These are phyloP conservation scores for Medauroidea extradentata DNA, from an alignment of 1,140 invertebrate species.

Conservation along the genomic window DNA sequence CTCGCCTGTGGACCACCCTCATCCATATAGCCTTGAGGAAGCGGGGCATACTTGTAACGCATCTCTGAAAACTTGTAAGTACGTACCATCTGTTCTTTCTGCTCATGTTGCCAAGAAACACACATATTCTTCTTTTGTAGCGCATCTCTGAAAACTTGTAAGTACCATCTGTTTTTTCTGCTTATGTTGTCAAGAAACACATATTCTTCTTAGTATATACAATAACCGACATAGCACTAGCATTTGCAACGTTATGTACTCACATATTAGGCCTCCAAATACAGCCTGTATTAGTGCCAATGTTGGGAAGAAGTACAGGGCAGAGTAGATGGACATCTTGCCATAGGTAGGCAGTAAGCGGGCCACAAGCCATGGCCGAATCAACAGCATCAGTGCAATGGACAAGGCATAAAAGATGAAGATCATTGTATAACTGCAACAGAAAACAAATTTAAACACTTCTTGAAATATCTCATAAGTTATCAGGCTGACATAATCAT, in stretches of 20 bases:
- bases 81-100: too few species aligned
- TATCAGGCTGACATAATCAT: not conserved
- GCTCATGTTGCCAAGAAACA: too few species aligned
- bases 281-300: slow-evolving; percentile 83
- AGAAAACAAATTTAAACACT: not conserved
- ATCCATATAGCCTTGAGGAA: too few species aligned
- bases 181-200: too few species aligned
- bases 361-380: slow-evolving; percentile 64
- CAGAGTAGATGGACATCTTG: slow-evolving; percentile 83
- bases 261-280: slow-evolving; percentile 87
- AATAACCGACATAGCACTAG: too few species aligned
- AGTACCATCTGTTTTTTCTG: too few species aligned
- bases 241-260: slow-evolving; percentile 44
- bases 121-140: too few species aligned
- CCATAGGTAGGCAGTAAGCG: slow-evolving; percentile 61
- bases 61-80: too few species aligned
- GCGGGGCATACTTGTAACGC: too few species aligned
- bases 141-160: too few species aligned
- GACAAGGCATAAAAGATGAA: slow-evolving; percentile 87
- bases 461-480: not conserved
- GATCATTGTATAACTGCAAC: slow-evolving; percentile 86
- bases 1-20: too few species aligned
- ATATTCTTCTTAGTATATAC: too few species aligned
- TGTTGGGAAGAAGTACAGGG: slow-evolving; percentile 91
- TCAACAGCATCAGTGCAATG: slow-evolving; percentile 71